phyloP scores from a whole-genome alignment of 2,797 vertebrate genomes.

The Peromyscus aztecus region DNA sequence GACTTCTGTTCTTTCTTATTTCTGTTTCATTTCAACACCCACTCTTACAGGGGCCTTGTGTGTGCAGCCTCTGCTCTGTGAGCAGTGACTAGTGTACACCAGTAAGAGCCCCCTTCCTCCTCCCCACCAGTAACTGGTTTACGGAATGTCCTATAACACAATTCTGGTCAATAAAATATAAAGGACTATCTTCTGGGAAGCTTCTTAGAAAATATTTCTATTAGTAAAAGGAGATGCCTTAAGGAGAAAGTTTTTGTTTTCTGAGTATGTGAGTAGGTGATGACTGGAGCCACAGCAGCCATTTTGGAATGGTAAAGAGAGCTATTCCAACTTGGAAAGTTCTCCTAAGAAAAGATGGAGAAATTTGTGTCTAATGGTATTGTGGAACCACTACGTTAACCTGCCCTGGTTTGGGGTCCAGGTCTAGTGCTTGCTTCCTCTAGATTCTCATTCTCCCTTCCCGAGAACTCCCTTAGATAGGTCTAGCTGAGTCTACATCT shows the following conservation, averaged over 20 bases:
- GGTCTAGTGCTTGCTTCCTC: background rate
- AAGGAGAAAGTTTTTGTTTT: slow-evolving; percentile 35
- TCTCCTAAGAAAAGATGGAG: slow-evolving; percentile 17
- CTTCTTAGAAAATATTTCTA: background rate
- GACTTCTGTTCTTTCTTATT: background rate
- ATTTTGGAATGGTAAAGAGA: slow-evolving; percentile 39
- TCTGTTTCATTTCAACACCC: background rate
- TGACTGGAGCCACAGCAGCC: slow-evolving; percentile 59
- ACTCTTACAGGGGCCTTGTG: background rate
- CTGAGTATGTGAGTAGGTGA: slow-evolving; percentile 2
- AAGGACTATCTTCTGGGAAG: slow-evolving; percentile 19
- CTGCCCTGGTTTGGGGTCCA: background rate
- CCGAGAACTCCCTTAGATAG: background rate
- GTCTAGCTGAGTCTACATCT: background rate
- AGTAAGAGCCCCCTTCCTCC: background rate
- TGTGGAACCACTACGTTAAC: background rate
- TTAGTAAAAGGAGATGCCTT: slow-evolving; percentile 25
- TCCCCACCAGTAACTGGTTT: slow-evolving; percentile 5
- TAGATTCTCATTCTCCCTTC: background rate
- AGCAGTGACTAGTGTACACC: slow-evolving; percentile 22
- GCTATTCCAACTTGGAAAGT: background rate
- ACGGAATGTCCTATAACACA: background rate
- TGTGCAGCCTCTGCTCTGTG: background rate
- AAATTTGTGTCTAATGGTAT: background rate
- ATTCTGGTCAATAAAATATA: slow-evolving; percentile 25